Conservation (phyloP, 2,113 vertebrate genomes). For the Taurulus bubalis region DNA sequence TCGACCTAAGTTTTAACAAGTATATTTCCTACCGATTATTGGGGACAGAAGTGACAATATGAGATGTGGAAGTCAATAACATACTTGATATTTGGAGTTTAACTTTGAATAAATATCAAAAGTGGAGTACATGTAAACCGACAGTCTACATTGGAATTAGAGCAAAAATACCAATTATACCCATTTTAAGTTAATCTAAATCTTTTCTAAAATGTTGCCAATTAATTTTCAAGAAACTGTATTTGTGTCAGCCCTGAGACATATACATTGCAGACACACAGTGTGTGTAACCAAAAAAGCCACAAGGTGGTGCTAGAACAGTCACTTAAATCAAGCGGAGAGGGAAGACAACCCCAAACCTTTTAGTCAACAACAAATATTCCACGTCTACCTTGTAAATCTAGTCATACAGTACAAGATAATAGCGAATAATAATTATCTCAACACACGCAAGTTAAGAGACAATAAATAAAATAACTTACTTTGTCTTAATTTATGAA, state of each 20-base stretch:
- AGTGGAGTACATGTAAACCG: background rate
- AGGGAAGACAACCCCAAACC: background rate
- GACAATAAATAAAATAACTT: slow-evolving; percentile 47
- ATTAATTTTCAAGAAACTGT: too few species aligned
- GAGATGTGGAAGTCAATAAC: background rate
- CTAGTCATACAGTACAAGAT: background rate
- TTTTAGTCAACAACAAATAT: background rate
- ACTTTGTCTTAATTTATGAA: slow-evolving; percentile 87
- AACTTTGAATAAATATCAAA: background rate
- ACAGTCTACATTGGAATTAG: background rate
- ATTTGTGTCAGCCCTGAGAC: background rate
- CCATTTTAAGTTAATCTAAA: background rate
- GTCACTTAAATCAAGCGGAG: background rate
- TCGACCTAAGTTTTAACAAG: background rate
- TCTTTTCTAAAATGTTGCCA: too few species aligned
- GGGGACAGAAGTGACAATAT: background rate
- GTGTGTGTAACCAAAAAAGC: background rate
- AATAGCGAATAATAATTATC: too few species aligned
- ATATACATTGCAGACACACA: background rate
- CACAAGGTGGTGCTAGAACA: slow-evolving; percentile 47
- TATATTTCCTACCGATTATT: background rate
- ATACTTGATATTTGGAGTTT: background rate
- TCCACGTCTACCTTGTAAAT: background rate
- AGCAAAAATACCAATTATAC: background rate
- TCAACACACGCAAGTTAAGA: background rate